phyloP scores from a whole-genome alignment of 1,140 invertebrate genomes.

The Drosophila repleta region DNA sequence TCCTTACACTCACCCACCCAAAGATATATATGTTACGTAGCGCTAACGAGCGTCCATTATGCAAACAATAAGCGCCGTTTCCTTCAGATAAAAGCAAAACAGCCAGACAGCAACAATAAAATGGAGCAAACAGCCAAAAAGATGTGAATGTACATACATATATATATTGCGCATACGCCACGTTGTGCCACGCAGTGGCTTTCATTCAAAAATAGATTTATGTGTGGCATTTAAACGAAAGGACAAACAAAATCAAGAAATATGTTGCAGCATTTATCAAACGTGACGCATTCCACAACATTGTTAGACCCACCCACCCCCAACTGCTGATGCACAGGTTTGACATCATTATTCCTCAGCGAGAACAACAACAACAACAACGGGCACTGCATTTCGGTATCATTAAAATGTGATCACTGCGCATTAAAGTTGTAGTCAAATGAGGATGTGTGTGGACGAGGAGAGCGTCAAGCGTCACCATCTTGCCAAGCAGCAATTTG shows the following conservation, averaged over 20 bases:
- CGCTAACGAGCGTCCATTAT: slow-evolving; percentile 83
- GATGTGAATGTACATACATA: slow-evolving; percentile 8
- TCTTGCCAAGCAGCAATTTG: slow-evolving; percentile 57
- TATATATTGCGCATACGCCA: slow-evolving; percentile 66
- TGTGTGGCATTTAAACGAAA: slow-evolving; percentile 74
- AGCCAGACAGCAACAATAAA: slow-evolving; percentile 40
- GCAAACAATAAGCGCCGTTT: slow-evolving; percentile 76
- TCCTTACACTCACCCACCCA: slow-evolving; percentile 13
- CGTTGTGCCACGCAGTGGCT: slow-evolving; percentile 42
- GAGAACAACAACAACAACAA: slow-evolving; percentile 13
- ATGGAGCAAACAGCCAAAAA: slow-evolving; percentile 43
- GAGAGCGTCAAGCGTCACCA: slow-evolving; percentile 30
- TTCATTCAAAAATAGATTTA: slow-evolving; percentile 83
- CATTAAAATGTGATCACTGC: slow-evolving; percentile 83
- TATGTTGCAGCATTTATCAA: slow-evolving; percentile 77
- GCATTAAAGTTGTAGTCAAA: slow-evolving; percentile 74
- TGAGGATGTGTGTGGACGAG: slow-evolving; percentile 33
- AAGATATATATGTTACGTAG: slow-evolving; percentile 3
- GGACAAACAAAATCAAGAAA: slow-evolving; percentile 75
- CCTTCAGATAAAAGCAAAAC: slow-evolving; percentile 70
- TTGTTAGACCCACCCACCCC: neutral
- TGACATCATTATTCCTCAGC: slow-evolving; percentile 71
- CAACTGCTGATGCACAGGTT: slow-evolving; percentile 4
- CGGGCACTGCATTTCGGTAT: slow-evolving; percentile 74
- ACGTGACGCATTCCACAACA: slow-evolving; percentile 66